A percentile compares a stretch with the other conserved stretches of the same genome.
These are phyloP conservation scores for Drosophila subsilvestris DNA, from an alignment of 2,888 invertebrate species.

Conservation along the genomic window DNA sequence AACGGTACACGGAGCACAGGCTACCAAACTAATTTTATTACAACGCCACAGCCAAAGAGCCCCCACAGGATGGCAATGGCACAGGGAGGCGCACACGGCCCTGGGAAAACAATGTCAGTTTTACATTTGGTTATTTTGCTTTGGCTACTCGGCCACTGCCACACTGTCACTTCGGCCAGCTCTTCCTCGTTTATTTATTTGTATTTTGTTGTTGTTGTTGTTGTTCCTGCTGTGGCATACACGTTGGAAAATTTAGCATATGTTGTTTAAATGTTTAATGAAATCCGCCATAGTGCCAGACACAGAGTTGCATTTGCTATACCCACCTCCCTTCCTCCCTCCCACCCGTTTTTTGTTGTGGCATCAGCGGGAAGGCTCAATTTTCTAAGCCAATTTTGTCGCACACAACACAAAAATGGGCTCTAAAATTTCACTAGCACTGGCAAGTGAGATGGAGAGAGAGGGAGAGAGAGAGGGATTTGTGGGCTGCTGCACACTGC, in stretches of 20 bases:
- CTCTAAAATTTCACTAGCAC: conserved; percentile 18
- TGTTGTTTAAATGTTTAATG: conserved; percentile 78
- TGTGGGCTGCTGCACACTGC: conserved; percentile 13
- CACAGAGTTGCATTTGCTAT: conserved; percentile 75
- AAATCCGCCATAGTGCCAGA: conserved; percentile 68
- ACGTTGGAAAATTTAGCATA: conserved; percentile 70
- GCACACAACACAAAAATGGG: conserved; percentile 53
- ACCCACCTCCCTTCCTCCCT: conserved; percentile 11
- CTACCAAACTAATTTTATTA: conserved; percentile 72
- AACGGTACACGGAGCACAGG: conserved; percentile 31
- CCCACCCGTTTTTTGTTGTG: conserved; percentile 11
- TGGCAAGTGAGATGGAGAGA: conserved; percentile 9
- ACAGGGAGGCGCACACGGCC: not conserved
- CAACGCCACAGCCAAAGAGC: conserved; percentile 62
- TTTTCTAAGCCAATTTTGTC: conserved; percentile 78
- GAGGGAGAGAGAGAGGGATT: not conserved
- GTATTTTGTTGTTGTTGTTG: conserved; percentile 1
- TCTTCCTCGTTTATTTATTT: conserved; percentile 5
- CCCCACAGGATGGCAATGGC: conserved; percentile 58
- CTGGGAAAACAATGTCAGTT: conserved; percentile 69
- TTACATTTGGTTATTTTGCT: conserved; percentile 72
- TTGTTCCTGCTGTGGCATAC: conserved; percentile 9
- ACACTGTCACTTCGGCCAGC: conserved; percentile 1
- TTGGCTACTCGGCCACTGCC: conserved; percentile 20
- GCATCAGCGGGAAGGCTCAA: conserved; percentile 61